Evolutionary conservation across 64 coral and sea anemone species (phyloP).

Genomic region (Montipora cactus): DNA sequence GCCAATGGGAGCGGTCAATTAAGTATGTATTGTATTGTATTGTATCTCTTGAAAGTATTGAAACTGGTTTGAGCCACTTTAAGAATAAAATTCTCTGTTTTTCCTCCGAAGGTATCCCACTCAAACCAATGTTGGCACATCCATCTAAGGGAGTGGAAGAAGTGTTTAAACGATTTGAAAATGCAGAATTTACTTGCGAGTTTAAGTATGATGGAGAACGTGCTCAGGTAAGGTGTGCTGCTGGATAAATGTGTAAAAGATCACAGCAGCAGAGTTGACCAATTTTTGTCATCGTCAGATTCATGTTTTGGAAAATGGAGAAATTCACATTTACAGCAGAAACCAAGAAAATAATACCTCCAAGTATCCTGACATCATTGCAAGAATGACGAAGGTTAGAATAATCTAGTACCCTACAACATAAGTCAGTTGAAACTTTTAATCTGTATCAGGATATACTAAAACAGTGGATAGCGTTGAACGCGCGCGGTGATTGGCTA

Average conservation of each 20-base stretch:
- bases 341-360: slow-evolving; percentile 98
- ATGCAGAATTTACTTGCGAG: slow-evolving; percentile 95
- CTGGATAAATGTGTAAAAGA: not conserved
- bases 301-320: slow-evolving; percentile 83
- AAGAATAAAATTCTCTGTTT: not conserved
- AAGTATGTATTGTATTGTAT: too few species aligned
- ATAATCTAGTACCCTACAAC: not conserved
- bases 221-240: slow-evolving; percentile 79
- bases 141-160: slow-evolving; percentile 91
- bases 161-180: slow-evolving; percentile 95
- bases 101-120: slow-evolving; percentile 67
- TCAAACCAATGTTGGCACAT: slow-evolving; percentile 98
- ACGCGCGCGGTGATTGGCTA: too few species aligned
- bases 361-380: slow-evolving; percentile 98
- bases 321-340: slow-evolving; percentile 94
- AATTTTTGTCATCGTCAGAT: slow-evolving; percentile 64
- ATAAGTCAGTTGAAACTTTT: too few species aligned
- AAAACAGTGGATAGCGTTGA: too few species aligned
- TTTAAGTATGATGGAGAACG: slow-evolving; percentile 98
- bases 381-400: slow-evolving; percentile 93
- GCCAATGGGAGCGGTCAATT: too few species aligned
- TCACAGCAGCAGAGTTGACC: not conserved
- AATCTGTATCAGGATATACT: too few species aligned
- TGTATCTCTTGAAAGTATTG: too few species aligned
- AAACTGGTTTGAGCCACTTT: too few species aligned